Base-by-base conservation (phyloP, 2,888 invertebrate genomes). In the Dasysyrphus tricinctus region DNA sequence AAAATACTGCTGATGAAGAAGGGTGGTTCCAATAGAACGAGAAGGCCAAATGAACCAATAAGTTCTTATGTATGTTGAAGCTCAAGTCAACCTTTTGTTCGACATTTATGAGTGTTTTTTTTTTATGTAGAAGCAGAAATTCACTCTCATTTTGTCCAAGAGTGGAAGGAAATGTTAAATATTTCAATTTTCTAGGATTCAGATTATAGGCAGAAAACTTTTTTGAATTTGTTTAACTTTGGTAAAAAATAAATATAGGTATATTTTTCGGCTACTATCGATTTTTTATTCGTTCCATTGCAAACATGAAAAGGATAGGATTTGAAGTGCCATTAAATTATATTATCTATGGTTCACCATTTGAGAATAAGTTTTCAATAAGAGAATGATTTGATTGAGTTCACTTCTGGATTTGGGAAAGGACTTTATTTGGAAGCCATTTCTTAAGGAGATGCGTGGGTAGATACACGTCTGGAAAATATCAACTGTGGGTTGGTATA, bases 311-410 rank as follows among this genome's bases (percentile, higher is more conserved):
- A 19, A 37, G 69, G 0, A 42, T 12, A n/a, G 14, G 14, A 19
- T 57, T 54, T 42, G 29, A 59, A 51, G 24, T n/a, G 32, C 77
- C 49, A 73, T 77, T 65, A 65, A 57, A 67, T 51, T 77, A 2
- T 73, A 34, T 72, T 47, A 76, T 76, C 42, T 72, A 49, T 42
- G 76, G 76, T 49, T 56, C 76, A 65, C 76, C 70, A 81, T 73
- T 77, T 72, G 72, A 24, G 65, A 77, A 67, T 77, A 81, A 81
- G 63, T 81, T 76, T 70, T 76, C 49, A 70, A 72, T 72, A 72
- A 76, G 47, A 63, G 11, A 63, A 76, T 47, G 42, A 76, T 70
- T 76, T 14, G 47, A 47, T 47, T n/a, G 47, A 47, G 16, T 47
- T 47, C 16, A 47, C n/a, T 47, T 47, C 47, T 47, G n/a, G 16